A percentile compares a stretch with the other conserved stretches of the same genome.
phyloP scores from a whole-genome alignment of 2,797 vertebrate species.

The Moxostoma hubbsi region DNA sequence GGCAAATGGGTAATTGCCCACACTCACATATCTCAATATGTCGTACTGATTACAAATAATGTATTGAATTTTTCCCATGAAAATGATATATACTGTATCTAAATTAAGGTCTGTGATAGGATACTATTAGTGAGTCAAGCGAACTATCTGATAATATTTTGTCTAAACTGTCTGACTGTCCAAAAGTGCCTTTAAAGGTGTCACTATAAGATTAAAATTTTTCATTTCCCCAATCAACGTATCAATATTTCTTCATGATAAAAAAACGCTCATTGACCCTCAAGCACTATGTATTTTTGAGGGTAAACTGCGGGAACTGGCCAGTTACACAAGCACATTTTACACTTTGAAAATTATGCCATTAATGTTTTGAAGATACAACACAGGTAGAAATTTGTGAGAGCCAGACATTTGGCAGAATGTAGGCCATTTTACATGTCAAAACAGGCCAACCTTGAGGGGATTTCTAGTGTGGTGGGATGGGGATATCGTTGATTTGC shows the following conservation, averaged over 20 bases:
- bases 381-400: constrained; percentile 13
- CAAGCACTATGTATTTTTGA: too few relatives aligned
- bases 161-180: background rate
- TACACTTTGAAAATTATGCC: constrained; percentile 8
- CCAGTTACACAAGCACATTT: constrained; percentile 2
- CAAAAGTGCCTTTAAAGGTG: background rate
- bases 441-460: constrained; percentile 20
- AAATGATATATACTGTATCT: background rate
- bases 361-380: background rate
- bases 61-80: background rate
- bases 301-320: background rate
- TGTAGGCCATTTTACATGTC: constrained; percentile 32
- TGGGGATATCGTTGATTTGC: constrained; percentile 18
- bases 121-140: background rate
- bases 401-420: constrained; percentile 12
- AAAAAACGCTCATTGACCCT: too few relatives aligned
- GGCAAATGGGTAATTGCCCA: background rate
- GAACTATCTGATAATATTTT: background rate
- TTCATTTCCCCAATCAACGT: background rate
- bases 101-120: background rate
- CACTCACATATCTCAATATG: background rate
- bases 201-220: background rate
- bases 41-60: background rate
- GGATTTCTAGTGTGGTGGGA: constrained; percentile 54
- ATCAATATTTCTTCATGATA: background rate